phyloP scores from a whole-genome alignment of 2,888 invertebrate species.

The Pterostichus niger region DNA sequence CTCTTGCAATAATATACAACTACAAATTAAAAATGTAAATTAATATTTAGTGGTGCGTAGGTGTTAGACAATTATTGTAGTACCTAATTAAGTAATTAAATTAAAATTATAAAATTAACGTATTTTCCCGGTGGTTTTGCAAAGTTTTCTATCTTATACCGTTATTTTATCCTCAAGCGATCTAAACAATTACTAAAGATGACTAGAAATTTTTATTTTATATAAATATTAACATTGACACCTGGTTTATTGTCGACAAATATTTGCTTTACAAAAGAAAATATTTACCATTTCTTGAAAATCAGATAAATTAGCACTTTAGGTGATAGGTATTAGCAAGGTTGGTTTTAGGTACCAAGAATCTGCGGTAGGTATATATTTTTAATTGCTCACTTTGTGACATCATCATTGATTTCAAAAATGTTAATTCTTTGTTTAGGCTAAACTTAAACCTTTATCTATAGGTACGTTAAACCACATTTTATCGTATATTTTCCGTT shows the following conservation, averaged over 20 bases:
- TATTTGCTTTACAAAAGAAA: not conserved
- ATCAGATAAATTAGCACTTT: constrained; percentile 40
- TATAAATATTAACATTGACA: constrained; percentile 22
- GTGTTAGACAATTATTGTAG: not conserved
- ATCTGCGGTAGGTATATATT: constrained; percentile 47
- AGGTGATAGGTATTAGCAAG: no score
- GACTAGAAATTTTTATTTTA: not conserved
- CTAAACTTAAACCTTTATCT: no score
- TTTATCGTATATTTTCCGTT: no score
- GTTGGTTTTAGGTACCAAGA: constrained; percentile 7
- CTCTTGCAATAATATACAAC: no score
- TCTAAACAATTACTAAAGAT: constrained; percentile 32
- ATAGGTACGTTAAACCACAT: no score
- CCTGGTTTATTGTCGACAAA: not conserved
- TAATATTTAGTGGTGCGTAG: not conserved
- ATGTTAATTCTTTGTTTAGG: not conserved
- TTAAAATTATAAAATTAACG: constrained; percentile 26
- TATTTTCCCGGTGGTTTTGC: constrained; percentile 46
- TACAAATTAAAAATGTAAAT: not conserved
- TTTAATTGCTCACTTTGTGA: constrained; percentile 12
- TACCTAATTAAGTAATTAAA: constrained; percentile 1
- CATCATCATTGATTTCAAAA: not conserved
- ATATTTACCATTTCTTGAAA: not conserved
- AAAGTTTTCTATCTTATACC: not conserved
- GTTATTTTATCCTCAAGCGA: constrained; percentile 3